A percentile compares a stretch with the other conserved stretches of the same genome.
phyloP scores from a whole-genome alignment of 2,888 invertebrate species.

The Nyleta sp. region DNA sequence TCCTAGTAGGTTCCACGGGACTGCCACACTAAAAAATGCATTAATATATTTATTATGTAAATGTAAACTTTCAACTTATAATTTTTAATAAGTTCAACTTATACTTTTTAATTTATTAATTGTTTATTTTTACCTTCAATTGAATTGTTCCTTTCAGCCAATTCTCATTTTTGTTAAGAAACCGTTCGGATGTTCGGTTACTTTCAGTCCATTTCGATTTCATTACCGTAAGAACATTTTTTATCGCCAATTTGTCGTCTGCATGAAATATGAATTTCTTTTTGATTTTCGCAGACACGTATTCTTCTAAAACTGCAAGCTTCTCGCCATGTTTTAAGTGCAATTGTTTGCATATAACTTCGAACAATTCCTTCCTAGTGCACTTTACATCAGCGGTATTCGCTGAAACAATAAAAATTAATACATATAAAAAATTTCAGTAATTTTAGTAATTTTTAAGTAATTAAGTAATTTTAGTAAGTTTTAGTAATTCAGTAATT shows the following conservation, averaged over 20 bases:
- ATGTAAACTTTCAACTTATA: neutral
- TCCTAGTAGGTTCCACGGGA: neutral
- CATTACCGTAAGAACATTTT: neutral
- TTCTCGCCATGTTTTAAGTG: neutral
- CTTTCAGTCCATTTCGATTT: conserved; percentile 29
- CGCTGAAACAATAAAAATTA: conserved; percentile 11
- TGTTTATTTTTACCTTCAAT: conserved; percentile 15
- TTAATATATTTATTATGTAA: neutral
- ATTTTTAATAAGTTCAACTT: neutral
- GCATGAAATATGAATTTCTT: conserved; percentile 5
- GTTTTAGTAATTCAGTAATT: conserved; percentile 17
- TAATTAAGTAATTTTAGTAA: conserved; percentile 3
- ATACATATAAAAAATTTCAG: neutral
- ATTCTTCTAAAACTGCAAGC: conserved; percentile 8
- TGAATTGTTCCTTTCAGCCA: conserved; percentile 29
- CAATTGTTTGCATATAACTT: conserved; percentile 1
- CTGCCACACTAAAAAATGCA: conserved; percentile 9
- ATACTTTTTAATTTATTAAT: neutral
- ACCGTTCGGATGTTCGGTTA: conserved; percentile 28
- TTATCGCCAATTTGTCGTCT: conserved; percentile 13
- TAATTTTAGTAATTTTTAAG: conserved; percentile 5
- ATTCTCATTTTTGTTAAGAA: conserved; percentile 32
- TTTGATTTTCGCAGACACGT: conserved; percentile 13
- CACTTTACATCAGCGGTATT: conserved; percentile 5
- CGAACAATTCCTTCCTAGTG: conserved; percentile 14